Conservation (phyloP, 2,888 invertebrate genomes). For the Choreutis nemorana region DNA sequence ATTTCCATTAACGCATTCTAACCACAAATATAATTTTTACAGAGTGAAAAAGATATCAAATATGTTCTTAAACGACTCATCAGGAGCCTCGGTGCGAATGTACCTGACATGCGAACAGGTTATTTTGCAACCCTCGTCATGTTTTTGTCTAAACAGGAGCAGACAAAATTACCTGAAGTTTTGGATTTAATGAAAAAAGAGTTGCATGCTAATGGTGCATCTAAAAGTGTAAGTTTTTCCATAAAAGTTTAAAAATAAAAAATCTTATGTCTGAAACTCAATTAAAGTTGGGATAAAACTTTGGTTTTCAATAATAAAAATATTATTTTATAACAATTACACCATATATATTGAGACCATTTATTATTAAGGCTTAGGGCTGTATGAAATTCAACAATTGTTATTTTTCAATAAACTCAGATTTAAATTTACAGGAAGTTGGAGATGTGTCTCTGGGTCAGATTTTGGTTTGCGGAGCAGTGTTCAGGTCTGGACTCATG, state of each 20-base stretch:
- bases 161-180: conserved; percentile 58
- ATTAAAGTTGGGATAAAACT: too few relatives aligned
- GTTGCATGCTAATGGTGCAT: conserved; percentile 68
- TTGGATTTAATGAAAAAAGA: conserved; percentile 70
- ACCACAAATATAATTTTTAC: conserved; percentile 15
- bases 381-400: not conserved
- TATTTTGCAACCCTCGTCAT: conserved; percentile 75
- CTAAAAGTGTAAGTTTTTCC: conserved; percentile 69
- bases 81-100: conserved; percentile 75
- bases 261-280: too few relatives aligned
- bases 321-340: too few relatives aligned
- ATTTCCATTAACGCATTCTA: not conserved
- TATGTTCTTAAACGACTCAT: conserved; percentile 75
- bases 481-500: conserved; percentile 71
- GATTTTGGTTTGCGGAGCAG: conserved; percentile 74
- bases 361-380: too few relatives aligned
- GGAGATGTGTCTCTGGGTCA: conserved; percentile 77
- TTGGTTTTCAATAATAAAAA: too few relatives aligned
- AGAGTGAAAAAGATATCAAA: conserved; percentile 69
- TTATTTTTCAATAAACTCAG: not conserved
- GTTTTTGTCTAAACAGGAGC: conserved; percentile 57
- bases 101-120: conserved; percentile 69
- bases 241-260: too few relatives aligned
- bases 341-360: too few relatives aligned
- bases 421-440: conserved; percentile 67